Evolutionary conservation across 2,113 vertebrate genomes (phyloP), one percentile per base, ranked within the genome.

Genomic region (Nesoenas mayeri): DNA sequence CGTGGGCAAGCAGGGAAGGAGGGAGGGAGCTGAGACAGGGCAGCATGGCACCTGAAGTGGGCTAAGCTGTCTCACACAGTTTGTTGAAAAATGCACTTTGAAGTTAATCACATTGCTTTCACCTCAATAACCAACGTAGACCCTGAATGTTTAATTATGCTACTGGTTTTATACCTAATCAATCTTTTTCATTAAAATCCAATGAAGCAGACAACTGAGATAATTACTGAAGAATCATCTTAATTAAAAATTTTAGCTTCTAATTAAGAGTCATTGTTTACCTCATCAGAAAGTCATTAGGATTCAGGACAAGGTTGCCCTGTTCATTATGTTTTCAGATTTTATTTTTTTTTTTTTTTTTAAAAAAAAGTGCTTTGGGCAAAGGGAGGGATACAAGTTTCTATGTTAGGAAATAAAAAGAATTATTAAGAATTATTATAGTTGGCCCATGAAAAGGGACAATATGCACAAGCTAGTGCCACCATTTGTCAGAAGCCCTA

Each of bases 181-280:
- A 98, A 98, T 99, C 97, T 98, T 98, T 98, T 98, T 98, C 98
- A 98, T 98, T 98, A 98, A 98, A 98, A 98, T 98, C 97, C 98
- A 97, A 93, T 97, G 98, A 98, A 98, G 97, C 98, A 98, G 98
- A 98, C 98, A 98, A 99, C 96, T 96, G 95, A 98, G 98, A 98
- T 98, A 99, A 99, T 99, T 98, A 98, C 97, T 98, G 95, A 92
- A 97, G 98, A 98, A 97, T 98, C 98, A 98, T 99, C 98, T 99
- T 99, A 99, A 99, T 99, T 99, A 99, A 99, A 98, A 99, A 97
- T 95, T 98, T 98, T 98, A 98, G 97, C 97, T 98, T 97, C 97
- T 99, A 98, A 99, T 99, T 99, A 98, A 98, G 97, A 98, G 97
- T 98, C 98, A 98, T 98, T 99, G 98, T 99, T 99, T 99, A 99